These are phyloP conservation scores for Tryphoninae sp. DNA, from an alignment of 2,888 invertebrate species.

Conservation along the genomic window DNA sequence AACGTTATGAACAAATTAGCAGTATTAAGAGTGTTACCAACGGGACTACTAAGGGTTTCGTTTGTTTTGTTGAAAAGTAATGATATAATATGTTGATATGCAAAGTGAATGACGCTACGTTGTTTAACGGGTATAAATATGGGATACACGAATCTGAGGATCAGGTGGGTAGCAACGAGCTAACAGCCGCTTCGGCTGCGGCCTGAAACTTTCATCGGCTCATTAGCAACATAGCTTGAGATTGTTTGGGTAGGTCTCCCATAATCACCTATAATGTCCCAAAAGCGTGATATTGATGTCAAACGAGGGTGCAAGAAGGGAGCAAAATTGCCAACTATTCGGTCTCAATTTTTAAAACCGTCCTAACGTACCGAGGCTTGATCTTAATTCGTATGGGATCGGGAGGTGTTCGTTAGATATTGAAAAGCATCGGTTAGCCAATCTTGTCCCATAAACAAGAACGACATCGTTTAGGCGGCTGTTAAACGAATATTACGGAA, in stretches of 20 bases:
- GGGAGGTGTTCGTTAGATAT: background rate
- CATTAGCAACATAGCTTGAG: background rate
- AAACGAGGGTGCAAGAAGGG: background rate
- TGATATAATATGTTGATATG: too few species aligned
- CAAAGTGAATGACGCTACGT: too few species aligned
- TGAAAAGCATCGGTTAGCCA: constrained; percentile 8
- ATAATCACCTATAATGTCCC: too few species aligned
- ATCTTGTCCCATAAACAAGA: background rate
- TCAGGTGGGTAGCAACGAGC: too few species aligned
- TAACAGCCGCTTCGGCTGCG: too few species aligned
- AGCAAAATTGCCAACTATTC: background rate
- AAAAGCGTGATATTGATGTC: background rate
- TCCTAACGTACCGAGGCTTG: background rate
- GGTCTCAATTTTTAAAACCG: background rate
- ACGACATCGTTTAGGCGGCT: background rate
- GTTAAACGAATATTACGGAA: background rate
- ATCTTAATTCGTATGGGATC: background rate
- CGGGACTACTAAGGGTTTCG: too few species aligned
- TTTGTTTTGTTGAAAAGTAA: too few species aligned
- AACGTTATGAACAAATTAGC: background rate
- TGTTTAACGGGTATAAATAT: too few species aligned
- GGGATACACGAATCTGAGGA: too few species aligned
- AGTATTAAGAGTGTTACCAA: too few species aligned
- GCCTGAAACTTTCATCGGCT: background rate
- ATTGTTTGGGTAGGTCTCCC: background rate